These are phyloP conservation scores for Hippocampus mohnikei DNA, from an alignment of 2,113 vertebrate genomes.

Conservation along the genomic window DNA sequence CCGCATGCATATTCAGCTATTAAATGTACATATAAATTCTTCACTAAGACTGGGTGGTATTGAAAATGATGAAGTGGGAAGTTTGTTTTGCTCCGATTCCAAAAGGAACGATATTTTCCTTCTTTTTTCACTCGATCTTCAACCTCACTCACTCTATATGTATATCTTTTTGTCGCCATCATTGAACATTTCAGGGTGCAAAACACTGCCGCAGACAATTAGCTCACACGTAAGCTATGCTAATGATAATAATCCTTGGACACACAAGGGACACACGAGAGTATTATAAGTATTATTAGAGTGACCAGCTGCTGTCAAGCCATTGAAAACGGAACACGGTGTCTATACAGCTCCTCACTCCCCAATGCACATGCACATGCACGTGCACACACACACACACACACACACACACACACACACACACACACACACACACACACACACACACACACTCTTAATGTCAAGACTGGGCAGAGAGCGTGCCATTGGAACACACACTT, in stretches of 20 bases:
- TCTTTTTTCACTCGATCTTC: slow-evolving; percentile 3
- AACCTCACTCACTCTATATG: slow-evolving; percentile 5
- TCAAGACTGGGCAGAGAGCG: slow-evolving; percentile 55
- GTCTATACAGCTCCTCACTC: slow-evolving; percentile 44
- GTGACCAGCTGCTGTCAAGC: slow-evolving; percentile 58
- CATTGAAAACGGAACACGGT: slow-evolving; percentile 54
- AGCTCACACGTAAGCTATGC: slow-evolving; percentile 43
- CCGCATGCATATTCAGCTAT: slow-evolving; percentile 35
- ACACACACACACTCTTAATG: slow-evolving; percentile 33
- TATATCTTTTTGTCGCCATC: slow-evolving; percentile 40
- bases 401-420: slow-evolving; percentile 23
- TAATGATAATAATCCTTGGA: slow-evolving; percentile 54
- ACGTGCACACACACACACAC: slow-evolving; percentile 22
- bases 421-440: slow-evolving; percentile 22
- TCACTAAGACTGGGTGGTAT: slow-evolving; percentile 44
- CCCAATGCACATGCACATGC: slow-evolving; percentile 30
- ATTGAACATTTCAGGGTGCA: slow-evolving; percentile 56
- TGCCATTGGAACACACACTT: slow-evolving; percentile 64
- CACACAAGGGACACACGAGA: slow-evolving; percentile 28
- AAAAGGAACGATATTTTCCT: slow-evolving; percentile 28
- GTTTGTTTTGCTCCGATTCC: slow-evolving; percentile 21
- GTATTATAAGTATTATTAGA: slow-evolving; percentile 54
- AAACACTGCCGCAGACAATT: slow-evolving; percentile 55
- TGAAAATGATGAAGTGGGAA: slow-evolving; percentile 31
- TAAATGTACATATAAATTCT: slow-evolving; percentile 22